Evolutionary conservation across 2,888 invertebrate genomes (phyloP).

Genomic region (Selenia dentaria): DNA sequence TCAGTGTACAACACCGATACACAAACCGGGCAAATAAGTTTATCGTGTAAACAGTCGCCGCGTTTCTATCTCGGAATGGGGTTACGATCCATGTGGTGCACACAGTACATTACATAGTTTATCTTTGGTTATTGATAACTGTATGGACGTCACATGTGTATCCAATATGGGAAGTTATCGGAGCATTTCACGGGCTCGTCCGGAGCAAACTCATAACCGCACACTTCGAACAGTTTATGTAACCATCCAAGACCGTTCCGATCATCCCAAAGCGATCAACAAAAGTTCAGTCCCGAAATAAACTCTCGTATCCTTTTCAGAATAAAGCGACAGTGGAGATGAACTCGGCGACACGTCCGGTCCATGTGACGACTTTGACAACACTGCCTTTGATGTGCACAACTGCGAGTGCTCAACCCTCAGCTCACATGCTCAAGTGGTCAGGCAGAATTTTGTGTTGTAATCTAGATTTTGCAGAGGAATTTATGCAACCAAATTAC

Average conservation of each 20-base stretch:
- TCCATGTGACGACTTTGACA: constrained; percentile 49
- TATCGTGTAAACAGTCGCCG: constrained; percentile 54
- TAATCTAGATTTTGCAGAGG: constrained; percentile 34
- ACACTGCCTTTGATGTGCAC: constrained; percentile 56
- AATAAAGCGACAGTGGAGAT: constrained; percentile 37
- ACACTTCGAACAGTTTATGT: constrained; percentile 56
- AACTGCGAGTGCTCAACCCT: constrained; percentile 23
- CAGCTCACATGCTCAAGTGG: constrained; percentile 32
- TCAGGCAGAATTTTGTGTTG: constrained; percentile 32
- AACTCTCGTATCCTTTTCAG: constrained; percentile 61
- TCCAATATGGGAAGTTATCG: constrained; percentile 12
- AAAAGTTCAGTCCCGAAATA: constrained; percentile 67
- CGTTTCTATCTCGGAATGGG: constrained; percentile 45
- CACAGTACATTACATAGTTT: constrained; percentile 43
- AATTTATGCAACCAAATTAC: constrained; percentile 23
- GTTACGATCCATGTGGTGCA: constrained; percentile 52
- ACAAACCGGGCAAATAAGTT: constrained; percentile 47
- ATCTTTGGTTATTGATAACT: constrained; percentile 40
- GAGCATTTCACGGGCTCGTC: constrained; percentile 15
- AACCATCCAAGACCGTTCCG: constrained; percentile 56
- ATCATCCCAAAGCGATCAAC: constrained; percentile 62
- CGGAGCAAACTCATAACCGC: constrained; percentile 16
- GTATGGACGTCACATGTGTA: constrained; percentile 31
- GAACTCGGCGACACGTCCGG: constrained; percentile 55
- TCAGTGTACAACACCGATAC: constrained; percentile 40